Evolutionary conservation across 2,888 invertebrate species (phyloP).

Genomic region (Poecilus cupreus): DNA sequence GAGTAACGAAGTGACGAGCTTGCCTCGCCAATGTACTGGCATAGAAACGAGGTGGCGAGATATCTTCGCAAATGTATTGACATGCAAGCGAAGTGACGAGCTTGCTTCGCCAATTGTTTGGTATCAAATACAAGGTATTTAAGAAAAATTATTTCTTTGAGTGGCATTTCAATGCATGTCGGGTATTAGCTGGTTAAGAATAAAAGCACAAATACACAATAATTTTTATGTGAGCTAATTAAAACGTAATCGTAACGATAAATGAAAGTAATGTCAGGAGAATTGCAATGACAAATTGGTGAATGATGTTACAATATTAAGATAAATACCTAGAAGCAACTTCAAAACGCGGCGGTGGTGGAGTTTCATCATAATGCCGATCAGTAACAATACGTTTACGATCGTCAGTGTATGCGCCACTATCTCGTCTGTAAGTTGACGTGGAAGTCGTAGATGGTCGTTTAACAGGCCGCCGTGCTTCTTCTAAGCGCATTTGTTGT

Average conservation of each 20-base stretch:
- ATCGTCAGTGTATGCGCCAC: conserved; percentile 67
- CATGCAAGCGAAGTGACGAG: no score
- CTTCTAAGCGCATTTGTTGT: conserved; percentile 81
- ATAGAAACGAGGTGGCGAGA: no score
- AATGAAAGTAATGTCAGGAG: not conserved
- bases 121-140: no score
- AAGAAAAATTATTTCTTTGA: no score
- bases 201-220: not conserved
- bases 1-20: no score
- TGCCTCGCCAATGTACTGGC: no score
- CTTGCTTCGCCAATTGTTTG: no score
- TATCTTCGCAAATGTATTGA: no score
- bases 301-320: not conserved
- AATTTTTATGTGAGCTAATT: not conserved
- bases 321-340: conserved; percentile 69
- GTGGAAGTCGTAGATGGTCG: conserved; percentile 71
- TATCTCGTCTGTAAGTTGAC: conserved; percentile 70
- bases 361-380: conserved; percentile 75
- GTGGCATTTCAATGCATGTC: no score
- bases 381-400: conserved; percentile 68
- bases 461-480: conserved; percentile 76
- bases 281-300: not conserved
- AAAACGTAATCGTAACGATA: not conserved
- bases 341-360: conserved; percentile 77
- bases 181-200: not conserved